A percentile compares a stretch with the other conserved stretches of the same genome.
Conservation (phyloP, 2,113 vertebrate genomes). For the Ctenodactylus gundi region DNA sequence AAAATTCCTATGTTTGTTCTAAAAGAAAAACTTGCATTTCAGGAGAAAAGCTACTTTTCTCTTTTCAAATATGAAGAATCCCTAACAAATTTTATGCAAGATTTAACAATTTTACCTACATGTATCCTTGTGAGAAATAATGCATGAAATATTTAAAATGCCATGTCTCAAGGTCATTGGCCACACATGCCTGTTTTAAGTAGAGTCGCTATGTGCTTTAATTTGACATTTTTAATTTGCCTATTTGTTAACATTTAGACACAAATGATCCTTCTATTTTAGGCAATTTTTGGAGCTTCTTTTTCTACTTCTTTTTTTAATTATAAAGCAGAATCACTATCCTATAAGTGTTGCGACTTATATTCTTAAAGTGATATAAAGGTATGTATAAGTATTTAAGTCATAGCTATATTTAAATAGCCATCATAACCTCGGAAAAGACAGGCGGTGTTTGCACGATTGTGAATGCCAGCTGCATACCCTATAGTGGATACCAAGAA, state of each 20-base stretch:
- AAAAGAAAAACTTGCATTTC: background rate
- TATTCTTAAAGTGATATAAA: conserved; percentile 38
- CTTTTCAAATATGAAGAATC: background rate
- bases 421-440: conserved; percentile 45
- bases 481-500: conserved; percentile 49
- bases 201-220: conserved; percentile 42
- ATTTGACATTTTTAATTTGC: conserved; percentile 71
- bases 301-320: conserved; percentile 30
- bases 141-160: conserved; percentile 73
- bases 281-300: background rate
- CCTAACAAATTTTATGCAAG: background rate
- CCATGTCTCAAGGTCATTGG: conserved; percentile 74
- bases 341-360: conserved; percentile 51
- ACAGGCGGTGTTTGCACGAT: conserved; percentile 59
- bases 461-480: conserved; percentile 66
- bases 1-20: background rate
- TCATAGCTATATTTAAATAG: conserved; percentile 41
- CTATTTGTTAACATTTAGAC: conserved; percentile 74
- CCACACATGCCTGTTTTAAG: conserved; percentile 63
- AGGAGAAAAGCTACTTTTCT: background rate
- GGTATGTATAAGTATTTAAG: background rate
- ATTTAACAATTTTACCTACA: conserved; percentile 59
- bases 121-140: conserved; percentile 55
- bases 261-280: conserved; percentile 56
- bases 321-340: background rate